Evolutionary conservation across 2,888 invertebrate genomes (phyloP).

Genomic region (Euplexia lucipara): DNA sequence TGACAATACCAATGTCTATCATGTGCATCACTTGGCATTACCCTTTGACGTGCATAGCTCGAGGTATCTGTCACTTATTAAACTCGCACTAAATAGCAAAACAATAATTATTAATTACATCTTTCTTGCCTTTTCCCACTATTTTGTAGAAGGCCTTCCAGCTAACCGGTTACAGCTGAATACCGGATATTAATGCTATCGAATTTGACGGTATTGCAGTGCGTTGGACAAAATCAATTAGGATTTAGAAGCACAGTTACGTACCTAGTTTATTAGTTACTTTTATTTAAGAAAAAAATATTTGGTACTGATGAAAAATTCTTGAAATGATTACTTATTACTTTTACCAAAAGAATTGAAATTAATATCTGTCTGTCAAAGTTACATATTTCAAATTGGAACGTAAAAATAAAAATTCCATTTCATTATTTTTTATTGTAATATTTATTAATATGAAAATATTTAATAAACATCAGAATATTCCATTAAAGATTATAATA

Average conservation of each 20-base stretch:
- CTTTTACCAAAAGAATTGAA: not conserved
- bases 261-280: too few species aligned
- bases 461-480: not conserved
- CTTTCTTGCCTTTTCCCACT: not conserved
- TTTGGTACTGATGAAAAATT: too few species aligned
- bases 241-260: too few species aligned
- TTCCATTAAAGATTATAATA: slow-evolving; percentile 7
- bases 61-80: not conserved
- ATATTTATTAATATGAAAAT: slow-evolving; percentile 1
- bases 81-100: not conserved
- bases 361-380: not conserved
- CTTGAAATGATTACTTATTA: not conserved
- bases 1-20: too few species aligned
- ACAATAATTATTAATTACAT: too few species aligned
- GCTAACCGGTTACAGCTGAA: slow-evolving; percentile 8
- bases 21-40: too few species aligned
- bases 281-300: too few species aligned
- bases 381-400: not conserved
- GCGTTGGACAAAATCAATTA: not conserved
- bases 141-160: too few species aligned
- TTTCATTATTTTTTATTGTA: slow-evolving; percentile 4
- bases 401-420: not conserved
- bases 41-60: not conserved
- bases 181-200: slow-evolving; percentile 40
- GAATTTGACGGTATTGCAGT: slow-evolving; percentile 14